Evolutionary conservation across 2,797 vertebrate species (phyloP).

Genomic region (Danionella dracula): DNA sequence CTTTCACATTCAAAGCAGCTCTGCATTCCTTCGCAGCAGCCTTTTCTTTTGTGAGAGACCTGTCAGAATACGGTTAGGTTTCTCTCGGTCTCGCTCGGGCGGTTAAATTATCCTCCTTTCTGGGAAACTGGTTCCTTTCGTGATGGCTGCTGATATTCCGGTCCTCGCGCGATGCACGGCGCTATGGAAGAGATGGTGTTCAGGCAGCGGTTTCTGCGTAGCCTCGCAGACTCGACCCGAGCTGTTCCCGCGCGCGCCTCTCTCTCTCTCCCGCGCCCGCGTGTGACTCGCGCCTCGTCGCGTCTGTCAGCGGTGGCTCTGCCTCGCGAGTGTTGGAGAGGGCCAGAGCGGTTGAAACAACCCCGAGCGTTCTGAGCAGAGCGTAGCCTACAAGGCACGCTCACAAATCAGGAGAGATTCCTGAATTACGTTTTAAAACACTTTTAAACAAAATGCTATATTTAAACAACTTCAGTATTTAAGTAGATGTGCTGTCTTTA

Average conservation of each 20-base stretch:
- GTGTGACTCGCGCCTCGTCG: slow-evolving; percentile 31
- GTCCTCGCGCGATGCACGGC: neutral
- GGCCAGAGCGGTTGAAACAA: slow-evolving; percentile 21
- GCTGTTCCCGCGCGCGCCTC: slow-evolving; percentile 27
- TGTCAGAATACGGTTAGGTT: neutral
- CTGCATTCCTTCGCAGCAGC: slow-evolving; percentile 59
- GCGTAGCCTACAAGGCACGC: neutral
- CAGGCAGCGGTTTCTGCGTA: neutral
- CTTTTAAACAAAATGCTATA: no score
- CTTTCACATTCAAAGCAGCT: slow-evolving; percentile 53
- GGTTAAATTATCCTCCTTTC: slow-evolving; percentile 10
- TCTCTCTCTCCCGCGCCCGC: slow-evolving; percentile 9
- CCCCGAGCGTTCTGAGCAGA: slow-evolving; percentile 8
- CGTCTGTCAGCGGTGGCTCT: slow-evolving; percentile 26
- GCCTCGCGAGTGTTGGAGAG: slow-evolving; percentile 16
- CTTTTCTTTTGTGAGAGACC: slow-evolving; percentile 21
- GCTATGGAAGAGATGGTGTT: neutral
- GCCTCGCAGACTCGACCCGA: slow-evolving; percentile 14
- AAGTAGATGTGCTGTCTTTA: no score
- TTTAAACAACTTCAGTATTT: no score
- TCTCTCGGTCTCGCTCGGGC: neutral
- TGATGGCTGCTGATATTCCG: neutral
- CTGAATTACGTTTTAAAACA: no score
- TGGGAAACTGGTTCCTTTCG: neutral
- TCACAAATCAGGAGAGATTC: no score